phyloP scores from a whole-genome alignment of 2,113 vertebrate species.

The Dicaeum eximium region DNA sequence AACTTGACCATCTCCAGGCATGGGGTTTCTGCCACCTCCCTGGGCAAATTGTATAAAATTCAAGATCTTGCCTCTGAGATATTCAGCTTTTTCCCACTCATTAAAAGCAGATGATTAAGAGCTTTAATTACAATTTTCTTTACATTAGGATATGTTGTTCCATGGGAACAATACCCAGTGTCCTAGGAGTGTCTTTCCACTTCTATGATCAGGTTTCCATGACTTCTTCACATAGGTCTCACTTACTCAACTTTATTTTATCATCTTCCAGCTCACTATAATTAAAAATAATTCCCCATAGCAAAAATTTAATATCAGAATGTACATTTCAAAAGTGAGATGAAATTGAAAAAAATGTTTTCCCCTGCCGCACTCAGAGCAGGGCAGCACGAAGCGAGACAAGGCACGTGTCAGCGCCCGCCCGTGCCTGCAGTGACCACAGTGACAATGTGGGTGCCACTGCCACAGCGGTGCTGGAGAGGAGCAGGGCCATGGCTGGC shows the following conservation, averaged over 20 bases:
- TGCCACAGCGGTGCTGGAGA: fast-evolving
- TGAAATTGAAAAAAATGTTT: not conserved
- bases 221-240: constrained; percentile 50
- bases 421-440: fast-evolving
- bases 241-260: constrained; percentile 51
- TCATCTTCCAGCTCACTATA: constrained; percentile 37
- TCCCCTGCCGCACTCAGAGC: not conserved
- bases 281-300: constrained; percentile 59
- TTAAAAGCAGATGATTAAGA: constrained; percentile 56
- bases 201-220: constrained; percentile 36
- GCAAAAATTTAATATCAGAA: constrained; percentile 52
- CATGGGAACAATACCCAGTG: constrained; percentile 21
- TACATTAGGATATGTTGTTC: constrained; percentile 33
- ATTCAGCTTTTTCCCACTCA: not conserved
- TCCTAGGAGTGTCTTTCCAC: constrained; percentile 46
- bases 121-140: constrained; percentile 60
- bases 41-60: not conserved
- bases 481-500: not conserved
- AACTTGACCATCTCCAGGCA: not conserved
- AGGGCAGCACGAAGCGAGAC: fast-evolving
- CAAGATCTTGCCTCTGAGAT: not conserved
- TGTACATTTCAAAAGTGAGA: constrained; percentile 32
- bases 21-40: not conserved
- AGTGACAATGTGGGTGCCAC: not conserved
- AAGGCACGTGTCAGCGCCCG: fast-evolving